Evolutionary conservation across 1,140 invertebrate species (phyloP).

Genomic region (Lysiphlebus fabarum): DNA sequence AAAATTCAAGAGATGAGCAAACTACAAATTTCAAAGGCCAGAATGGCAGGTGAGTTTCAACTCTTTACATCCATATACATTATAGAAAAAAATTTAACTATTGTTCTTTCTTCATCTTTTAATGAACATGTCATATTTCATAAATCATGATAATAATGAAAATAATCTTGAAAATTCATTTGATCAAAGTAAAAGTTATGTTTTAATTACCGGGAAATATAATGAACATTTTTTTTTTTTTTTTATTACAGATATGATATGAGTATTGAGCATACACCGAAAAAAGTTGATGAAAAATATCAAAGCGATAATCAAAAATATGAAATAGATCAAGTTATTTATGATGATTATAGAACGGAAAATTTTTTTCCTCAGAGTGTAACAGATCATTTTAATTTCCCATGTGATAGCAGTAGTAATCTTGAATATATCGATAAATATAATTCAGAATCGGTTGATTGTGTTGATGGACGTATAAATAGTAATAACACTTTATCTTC

Average conservation of each 20-base stretch:
- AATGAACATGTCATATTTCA: background rate
- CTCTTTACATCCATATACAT: background rate
- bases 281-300: slow-evolving; percentile 33
- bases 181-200: too few species aligned
- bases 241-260: slow-evolving; percentile 39
- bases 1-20: slow-evolving; percentile 29
- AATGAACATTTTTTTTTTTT: slow-evolving; percentile 10
- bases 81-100: background rate
- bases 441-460: slow-evolving; percentile 39
- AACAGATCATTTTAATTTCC: slow-evolving; percentile 32
- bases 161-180: too few species aligned
- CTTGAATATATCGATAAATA: slow-evolving; percentile 36
- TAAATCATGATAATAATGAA: slow-evolving; percentile 1
- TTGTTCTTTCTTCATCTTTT: background rate
- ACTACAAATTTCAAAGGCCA: slow-evolving; percentile 37
- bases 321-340: slow-evolving; percentile 14
- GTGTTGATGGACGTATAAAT: slow-evolving; percentile 38
- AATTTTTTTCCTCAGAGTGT: slow-evolving; percentile 47
- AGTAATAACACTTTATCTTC: slow-evolving; percentile 17
- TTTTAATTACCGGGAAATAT: too few species aligned
- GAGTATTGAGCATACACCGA: slow-evolving; percentile 37
- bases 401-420: slow-evolving; percentile 38
- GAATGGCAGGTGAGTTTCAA: slow-evolving; percentile 38
- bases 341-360: slow-evolving; percentile 32
- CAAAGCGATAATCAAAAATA: slow-evolving; percentile 9